Evolutionary conservation across 2,113 vertebrate species (phyloP).

Genomic region (Pristiophorus japonicus): DNA sequence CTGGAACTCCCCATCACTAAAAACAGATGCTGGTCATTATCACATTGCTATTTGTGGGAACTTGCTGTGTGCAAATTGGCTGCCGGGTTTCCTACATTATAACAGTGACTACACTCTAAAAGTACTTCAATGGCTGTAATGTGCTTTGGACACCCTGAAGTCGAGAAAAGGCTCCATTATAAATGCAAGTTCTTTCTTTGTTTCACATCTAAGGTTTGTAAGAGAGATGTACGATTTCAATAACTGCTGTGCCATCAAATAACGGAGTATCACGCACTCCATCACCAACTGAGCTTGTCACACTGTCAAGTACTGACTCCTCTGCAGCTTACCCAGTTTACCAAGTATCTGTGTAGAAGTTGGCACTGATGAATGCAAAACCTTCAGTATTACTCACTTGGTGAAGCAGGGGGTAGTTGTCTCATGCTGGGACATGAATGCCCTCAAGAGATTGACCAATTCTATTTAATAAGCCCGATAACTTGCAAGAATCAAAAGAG

Average conservation of each 20-base stretch:
- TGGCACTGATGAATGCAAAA: background rate
- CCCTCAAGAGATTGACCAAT: background rate
- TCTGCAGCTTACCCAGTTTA: background rate
- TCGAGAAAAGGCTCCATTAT: background rate
- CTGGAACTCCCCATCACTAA: background rate
- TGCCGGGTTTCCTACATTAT: background rate
- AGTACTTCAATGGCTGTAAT: background rate
- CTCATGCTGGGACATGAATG: background rate
- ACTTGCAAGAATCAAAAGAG: background rate
- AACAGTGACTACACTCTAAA: background rate
- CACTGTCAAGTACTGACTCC: background rate
- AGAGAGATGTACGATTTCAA: background rate
- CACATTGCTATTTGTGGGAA: background rate
- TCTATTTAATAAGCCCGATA: background rate
- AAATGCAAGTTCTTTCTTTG: background rate
- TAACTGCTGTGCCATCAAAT: conserved; percentile 17
- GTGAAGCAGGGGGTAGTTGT: background rate
- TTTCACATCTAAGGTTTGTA: background rate
- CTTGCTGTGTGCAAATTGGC: background rate
- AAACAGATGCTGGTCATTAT: background rate
- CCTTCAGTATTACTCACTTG: background rate
- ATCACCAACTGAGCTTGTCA: background rate
- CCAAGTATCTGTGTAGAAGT: background rate
- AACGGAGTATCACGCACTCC: background rate
- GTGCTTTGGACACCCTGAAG: background rate